Percentiles rank a stretch among this genome's conserved stretches.
Conservation (phyloP, 2,888 invertebrate genomes). For the Nymphalis c-album region DNA sequence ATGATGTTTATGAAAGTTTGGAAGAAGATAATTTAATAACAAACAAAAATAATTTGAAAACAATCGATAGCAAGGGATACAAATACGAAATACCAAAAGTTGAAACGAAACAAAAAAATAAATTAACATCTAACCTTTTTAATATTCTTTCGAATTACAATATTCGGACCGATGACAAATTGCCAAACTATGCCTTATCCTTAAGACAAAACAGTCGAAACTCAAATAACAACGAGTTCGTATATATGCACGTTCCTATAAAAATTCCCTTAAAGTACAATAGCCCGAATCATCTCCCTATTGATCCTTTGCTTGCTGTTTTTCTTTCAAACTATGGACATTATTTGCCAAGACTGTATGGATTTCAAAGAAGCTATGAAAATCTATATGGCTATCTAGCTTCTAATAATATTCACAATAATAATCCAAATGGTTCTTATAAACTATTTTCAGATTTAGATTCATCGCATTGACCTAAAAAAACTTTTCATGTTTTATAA, state of each 20-base stretch:
- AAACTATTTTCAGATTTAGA: conserved; percentile 77
- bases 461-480: conserved; percentile 46
- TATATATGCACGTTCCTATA: conserved; percentile 42
- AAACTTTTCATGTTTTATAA: no score
- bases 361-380: conserved; percentile 60
- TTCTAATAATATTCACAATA: conserved; percentile 84
- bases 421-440: conserved; percentile 83
- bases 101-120: conserved; percentile 21
- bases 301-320: conserved; percentile 82
- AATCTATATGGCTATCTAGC: conserved; percentile 84
- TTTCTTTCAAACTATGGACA: conserved; percentile 84
- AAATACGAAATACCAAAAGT: conserved; percentile 12
- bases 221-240: conserved; percentile 36
- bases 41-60: conserved; percentile 30
- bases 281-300: conserved; percentile 78
- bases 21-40: background rate
- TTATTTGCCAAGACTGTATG: conserved; percentile 73
- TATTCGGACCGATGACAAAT: conserved; percentile 54
- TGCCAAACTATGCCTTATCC: conserved; percentile 63
- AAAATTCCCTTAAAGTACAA: conserved; percentile 65
- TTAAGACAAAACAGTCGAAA: conserved; percentile 42
- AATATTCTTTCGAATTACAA: conserved; percentile 63
- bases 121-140: conserved; percentile 39
- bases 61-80: conserved; percentile 13
- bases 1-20: conserved; percentile 38